Base-by-base conservation (phyloP, 2,113 vertebrate species). In the Pollimyrus isidori region DNA sequence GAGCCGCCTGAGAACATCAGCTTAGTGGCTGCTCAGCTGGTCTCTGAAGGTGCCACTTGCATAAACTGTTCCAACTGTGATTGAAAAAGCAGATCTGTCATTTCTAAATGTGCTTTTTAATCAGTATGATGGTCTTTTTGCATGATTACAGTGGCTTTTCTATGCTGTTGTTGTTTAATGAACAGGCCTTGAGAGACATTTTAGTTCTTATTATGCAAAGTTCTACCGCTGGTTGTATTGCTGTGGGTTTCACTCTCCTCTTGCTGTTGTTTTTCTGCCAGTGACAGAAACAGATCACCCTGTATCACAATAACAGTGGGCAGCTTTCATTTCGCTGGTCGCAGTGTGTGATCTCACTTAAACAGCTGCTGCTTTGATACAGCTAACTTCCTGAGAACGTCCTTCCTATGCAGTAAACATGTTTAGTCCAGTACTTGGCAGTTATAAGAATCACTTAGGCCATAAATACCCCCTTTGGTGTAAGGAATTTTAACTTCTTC, bases 401-500 rank as follows among this genome's bases (percentile, higher is more conserved):
- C 50, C 83, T 89, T 89, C 89, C 89, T 89, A 52, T 85, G 52
- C 26, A 39, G 83, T 86, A 89, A 89, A 86, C 89, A 86, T 23
- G 56, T 86, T 86, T 17, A 89, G 46, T 69, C 11, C 62, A 69
- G 62, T 26, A 69, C 62, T 30, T 80, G 73, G 73, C 35, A 80
- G 42, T 58, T 26, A 86, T 89, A 50, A 86, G 17, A 53, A 19
- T 9, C 83, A 69, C 48, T n/a, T 23, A 19, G 80, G 50, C 46
- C 56, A 53, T 30, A 87, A 87, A 80, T 56, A 87, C 49, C 49
- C 30, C 4, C 1, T 26, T 46, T 84, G 82, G 21, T 17, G 7
- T 84, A 42, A 95, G 96, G 96, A 96, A 97, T 95, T 95, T 96
- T 96, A 96, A 94, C 96, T 95, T 95, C 94, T 94, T 85, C 82